A percentile compares a stretch with the other conserved stretches of the same genome.
These are phyloP conservation scores for Dascyllus trimaculatus DNA, from an alignment of 2,113 vertebrate genomes.

Conservation along the genomic window DNA sequence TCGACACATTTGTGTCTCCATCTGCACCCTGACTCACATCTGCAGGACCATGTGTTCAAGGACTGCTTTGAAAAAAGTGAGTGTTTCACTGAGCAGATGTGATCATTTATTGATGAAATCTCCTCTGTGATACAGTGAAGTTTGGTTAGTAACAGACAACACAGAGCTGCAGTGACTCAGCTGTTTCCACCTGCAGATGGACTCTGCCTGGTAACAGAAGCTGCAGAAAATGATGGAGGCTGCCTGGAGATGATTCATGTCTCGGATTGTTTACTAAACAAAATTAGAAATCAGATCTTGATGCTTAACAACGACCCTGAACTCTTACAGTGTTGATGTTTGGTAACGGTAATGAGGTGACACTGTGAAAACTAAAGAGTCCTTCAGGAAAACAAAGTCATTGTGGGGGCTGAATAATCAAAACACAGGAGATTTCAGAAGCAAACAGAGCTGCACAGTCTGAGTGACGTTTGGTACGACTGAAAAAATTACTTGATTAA, in stretches of 20 bases:
- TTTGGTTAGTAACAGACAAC: slow-evolving; percentile 16
- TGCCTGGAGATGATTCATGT: slow-evolving; percentile 6
- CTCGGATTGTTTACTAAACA: neutral
- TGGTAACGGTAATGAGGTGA: slow-evolving; percentile 9
- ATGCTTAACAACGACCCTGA: neutral
- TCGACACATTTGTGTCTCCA: neutral
- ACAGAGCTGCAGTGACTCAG: slow-evolving; percentile 77
- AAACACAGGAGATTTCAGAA: no score
- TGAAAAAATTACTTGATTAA: no score
- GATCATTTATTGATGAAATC: neutral
- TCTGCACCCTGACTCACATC: slow-evolving; percentile 1
- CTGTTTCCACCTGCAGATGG: slow-evolving; percentile 59
- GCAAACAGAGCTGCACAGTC: no score
- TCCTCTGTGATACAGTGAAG: neutral
- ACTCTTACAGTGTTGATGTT: no score
- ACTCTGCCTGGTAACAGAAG: slow-evolving; percentile 72
- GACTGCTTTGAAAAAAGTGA: neutral
- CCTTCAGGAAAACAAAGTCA: neutral
- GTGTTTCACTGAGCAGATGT: neutral
- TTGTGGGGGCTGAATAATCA: no score
- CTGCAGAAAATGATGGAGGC: slow-evolving; percentile 36
- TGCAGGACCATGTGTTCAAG: neutral
- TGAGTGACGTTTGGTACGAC: no score
- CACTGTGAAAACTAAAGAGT: neutral
- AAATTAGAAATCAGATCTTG: slow-evolving; percentile 3